Evolutionary conservation across 2,888 invertebrate species (phyloP), one percentile per base, ranked within the genome.

Genomic region (Eubasilissa splendida): DNA sequence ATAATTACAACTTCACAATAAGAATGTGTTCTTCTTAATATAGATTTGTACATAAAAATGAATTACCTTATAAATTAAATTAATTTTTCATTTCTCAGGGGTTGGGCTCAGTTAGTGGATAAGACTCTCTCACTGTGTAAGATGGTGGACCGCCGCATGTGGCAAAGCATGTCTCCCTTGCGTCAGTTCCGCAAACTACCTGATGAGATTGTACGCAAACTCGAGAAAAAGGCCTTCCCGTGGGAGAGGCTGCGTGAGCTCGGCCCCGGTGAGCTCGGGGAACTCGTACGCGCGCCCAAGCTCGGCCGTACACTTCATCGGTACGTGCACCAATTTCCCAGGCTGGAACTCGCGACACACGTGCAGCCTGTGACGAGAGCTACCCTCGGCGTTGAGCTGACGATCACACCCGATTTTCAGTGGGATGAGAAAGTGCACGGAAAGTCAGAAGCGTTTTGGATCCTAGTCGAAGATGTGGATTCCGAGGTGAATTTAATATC

Each of bases 131-230:
- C 97, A 0, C 91, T 99, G 7, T 99, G 99, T 89, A 99, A 99
- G 89, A 99, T 99, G 99, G 97, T 99, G 82, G 98, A 99, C 87
- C 93, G 97, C 0, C 92, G 99, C 54, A 99, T 99, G 98, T 99
- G 99, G 99, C 99, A 99, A 88, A 98, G 98, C 0, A 98, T 99
- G 98, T 98, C 98, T 2, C 99, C 99, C 1, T 90, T 99, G 12
- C 86, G 99, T 12, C 99, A 99, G 87, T 99, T 99, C 87, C 93
- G 96, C 84, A 99, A 98, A 87, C 98, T 99, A 93, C 99, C 97
- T 0, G 98, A 97, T 86, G 99, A 99, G 90, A 95, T 97, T 22
- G 95, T 99, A 9, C 97, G 98, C 87, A 99, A 99, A 87, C 94
- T 99, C 50, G 99, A 99, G 87, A 99, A 99, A 92, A 99, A 99